Conservation (phyloP, 2,888 invertebrate species). For the Coleophora flavipennella region DNA sequence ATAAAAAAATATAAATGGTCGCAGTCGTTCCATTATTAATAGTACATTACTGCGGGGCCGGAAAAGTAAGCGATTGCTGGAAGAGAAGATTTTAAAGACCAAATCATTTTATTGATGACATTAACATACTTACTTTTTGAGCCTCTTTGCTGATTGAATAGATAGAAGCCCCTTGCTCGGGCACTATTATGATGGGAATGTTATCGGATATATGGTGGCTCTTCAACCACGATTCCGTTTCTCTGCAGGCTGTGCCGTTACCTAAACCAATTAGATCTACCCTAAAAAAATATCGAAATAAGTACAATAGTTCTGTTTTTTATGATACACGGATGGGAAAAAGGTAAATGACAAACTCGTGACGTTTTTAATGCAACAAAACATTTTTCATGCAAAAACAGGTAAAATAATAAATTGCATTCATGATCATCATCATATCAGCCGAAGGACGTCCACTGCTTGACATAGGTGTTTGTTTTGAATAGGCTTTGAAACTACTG, state of each 20-base stretch:
- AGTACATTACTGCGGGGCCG: neutral
- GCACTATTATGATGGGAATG: constrained; percentile 85
- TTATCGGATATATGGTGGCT: constrained; percentile 58
- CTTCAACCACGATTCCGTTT: constrained; percentile 85
- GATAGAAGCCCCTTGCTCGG: constrained; percentile 92
- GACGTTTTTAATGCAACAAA: no score
- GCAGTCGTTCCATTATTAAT: neutral
- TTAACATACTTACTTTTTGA: constrained; percentile 70
- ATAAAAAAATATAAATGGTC: neutral
- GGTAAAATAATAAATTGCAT: no score
- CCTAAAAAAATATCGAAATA: no score
- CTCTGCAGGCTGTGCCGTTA: constrained; percentile 91
- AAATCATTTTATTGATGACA: no score
- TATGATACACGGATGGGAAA: no score
- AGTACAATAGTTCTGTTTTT: no score
- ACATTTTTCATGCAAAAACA: no score
- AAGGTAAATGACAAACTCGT: no score
- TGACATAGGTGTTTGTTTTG: no score
- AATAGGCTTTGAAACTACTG: no score
- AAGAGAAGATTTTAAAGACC: neutral
- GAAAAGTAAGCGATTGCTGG: neutral
- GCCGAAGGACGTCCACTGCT: no score
- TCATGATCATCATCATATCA: no score
- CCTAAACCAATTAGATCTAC: constrained; percentile 90
- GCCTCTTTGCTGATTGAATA: constrained; percentile 92